A percentile compares a stretch with the other conserved stretches of the same genome.
These are phyloP conservation scores for Eospalax fontanierii DNA, from an alignment of 2,797 vertebrate species.

Conservation along the genomic window DNA sequence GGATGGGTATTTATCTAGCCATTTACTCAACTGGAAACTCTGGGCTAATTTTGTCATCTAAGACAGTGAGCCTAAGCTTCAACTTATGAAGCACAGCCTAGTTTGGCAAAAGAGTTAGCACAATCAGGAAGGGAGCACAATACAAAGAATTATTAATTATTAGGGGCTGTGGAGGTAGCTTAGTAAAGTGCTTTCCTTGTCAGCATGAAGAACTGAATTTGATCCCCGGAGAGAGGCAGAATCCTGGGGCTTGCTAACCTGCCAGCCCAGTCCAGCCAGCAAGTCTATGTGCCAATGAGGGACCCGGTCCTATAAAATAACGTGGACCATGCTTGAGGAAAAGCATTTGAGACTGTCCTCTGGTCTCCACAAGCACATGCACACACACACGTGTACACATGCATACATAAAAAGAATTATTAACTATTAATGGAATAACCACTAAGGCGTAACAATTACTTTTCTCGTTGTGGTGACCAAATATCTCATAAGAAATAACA, in stretches of 20 bases:
- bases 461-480: not conserved
- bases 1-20: not conserved
- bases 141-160: not conserved
- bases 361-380: not conserved
- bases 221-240: not conserved
- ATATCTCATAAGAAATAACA: not conserved
- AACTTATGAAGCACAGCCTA: not conserved
- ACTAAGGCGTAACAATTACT: not conserved
- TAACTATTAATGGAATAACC: not conserved
- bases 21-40: constrained; percentile 19
- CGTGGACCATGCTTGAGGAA: not conserved
- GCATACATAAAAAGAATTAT: not conserved
- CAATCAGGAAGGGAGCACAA: not conserved
- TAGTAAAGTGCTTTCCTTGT: not conserved
- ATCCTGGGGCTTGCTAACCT: no score
- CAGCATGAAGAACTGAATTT: not conserved
- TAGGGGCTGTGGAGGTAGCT: not conserved
- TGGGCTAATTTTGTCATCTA: constrained; percentile 36
- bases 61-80: not conserved
- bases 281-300: no score
- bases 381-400: not conserved
- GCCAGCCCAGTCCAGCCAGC: not conserved
- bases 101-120: not conserved
- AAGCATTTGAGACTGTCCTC: not conserved
- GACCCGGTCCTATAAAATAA: not conserved